A percentile compares a stretch with the other conserved stretches of the same genome.
These are phyloP conservation scores for Nerophis ophidion DNA, from an alignment of 2,113 vertebrate species.

Conservation along the genomic window DNA sequence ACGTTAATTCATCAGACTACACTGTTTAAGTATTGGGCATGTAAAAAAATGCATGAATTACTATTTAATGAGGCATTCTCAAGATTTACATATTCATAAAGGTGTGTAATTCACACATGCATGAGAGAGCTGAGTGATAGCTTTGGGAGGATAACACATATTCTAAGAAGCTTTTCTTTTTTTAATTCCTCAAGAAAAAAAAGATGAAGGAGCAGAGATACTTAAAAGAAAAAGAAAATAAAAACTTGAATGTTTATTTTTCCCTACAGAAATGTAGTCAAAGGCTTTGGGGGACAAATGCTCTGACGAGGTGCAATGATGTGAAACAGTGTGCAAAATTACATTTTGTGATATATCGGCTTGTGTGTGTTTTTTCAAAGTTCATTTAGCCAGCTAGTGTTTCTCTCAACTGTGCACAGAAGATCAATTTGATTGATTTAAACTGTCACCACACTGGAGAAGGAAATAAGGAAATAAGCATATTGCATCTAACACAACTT, in stretches of 20 bases:
- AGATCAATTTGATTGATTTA: constrained; percentile 49
- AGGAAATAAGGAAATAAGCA: constrained; percentile 14
- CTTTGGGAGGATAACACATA: constrained; percentile 66
- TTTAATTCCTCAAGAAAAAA: constrained; percentile 56
- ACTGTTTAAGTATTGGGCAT: constrained; percentile 68
- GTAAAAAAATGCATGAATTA: constrained; percentile 80
- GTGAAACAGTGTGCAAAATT: constrained; percentile 78
- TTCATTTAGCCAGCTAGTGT: constrained; percentile 72
- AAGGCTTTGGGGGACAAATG: constrained; percentile 74
- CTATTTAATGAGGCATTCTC: constrained; percentile 81
- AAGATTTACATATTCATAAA: constrained; percentile 82
- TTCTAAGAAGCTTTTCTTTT: constrained; percentile 70
- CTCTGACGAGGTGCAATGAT: constrained; percentile 69
- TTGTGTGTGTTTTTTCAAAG: constrained; percentile 69
- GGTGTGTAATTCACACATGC: constrained; percentile 79
- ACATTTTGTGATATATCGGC: constrained; percentile 76
- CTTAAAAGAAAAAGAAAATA: constrained; percentile 56
- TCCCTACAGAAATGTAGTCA: constrained; percentile 70
- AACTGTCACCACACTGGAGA: constrained; percentile 20
- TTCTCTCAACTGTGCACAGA: constrained; percentile 58
- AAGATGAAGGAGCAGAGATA: constrained; percentile 60
- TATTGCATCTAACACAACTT: neutral
- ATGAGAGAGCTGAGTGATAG: constrained; percentile 72
- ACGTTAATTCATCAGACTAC: constrained; percentile 72
- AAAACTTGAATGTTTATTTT: constrained; percentile 72